A percentile compares a stretch with the other conserved stretches of the same genome.
Evolutionary conservation across 1,140 invertebrate species (phyloP).

Genomic region (Macrobrachium rosenbergii): DNA sequence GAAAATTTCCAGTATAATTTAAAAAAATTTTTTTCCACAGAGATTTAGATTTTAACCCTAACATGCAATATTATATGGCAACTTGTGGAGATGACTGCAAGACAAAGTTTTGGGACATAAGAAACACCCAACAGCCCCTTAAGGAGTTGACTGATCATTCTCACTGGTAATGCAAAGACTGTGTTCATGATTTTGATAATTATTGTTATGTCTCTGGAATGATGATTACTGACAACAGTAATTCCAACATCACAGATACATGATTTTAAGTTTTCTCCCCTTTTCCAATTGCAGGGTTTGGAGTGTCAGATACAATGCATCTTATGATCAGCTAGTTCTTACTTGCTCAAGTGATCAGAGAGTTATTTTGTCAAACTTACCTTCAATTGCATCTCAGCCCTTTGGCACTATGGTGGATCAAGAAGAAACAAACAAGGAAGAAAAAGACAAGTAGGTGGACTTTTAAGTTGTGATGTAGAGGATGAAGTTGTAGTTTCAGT

Average conservation of each 20-base stretch:
- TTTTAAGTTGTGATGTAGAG: slow-evolving; percentile 2
- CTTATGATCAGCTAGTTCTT: slow-evolving; percentile 96
- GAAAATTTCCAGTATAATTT: not conserved
- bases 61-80: slow-evolving; percentile 93
- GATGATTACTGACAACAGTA: not conserved
- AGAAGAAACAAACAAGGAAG: slow-evolving; percentile 71
- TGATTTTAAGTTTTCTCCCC: not conserved
- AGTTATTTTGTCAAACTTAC: slow-evolving; percentile 88
- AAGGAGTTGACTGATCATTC: slow-evolving; percentile 90
- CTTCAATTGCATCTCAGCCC: slow-evolving; percentile 89
- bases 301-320: slow-evolving; percentile 93
- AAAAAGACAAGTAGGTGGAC: slow-evolving; percentile 68
- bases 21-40: slow-evolving; percentile 69
- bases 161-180: slow-evolving; percentile 82
- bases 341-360: slow-evolving; percentile 94
- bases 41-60: slow-evolving; percentile 97
- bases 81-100: slow-evolving; percentile 96
- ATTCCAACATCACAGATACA: too few relatives aligned
- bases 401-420: slow-evolving; percentile 76
- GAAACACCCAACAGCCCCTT: slow-evolving; percentile 83
- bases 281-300: slow-evolving; percentile 80
- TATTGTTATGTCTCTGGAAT: not conserved
- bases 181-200: not conserved
- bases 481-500: too few relatives aligned
- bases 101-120: slow-evolving; percentile 95